Conservation (phyloP, 2,113 vertebrate species). For the Psittacula cyanocephala region DNA sequence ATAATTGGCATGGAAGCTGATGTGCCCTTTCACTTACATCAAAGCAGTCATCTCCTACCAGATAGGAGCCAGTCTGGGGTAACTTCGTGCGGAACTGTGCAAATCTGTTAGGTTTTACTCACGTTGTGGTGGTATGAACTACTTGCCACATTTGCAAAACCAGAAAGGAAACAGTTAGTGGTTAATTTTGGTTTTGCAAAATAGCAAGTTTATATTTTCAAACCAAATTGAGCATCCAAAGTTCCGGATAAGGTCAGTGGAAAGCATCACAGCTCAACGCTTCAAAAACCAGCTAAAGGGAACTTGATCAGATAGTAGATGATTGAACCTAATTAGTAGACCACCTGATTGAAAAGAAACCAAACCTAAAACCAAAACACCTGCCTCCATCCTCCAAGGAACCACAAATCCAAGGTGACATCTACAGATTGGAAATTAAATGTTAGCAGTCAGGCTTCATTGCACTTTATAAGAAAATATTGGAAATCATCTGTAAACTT, state of each 20-base stretch:
- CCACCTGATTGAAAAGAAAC: not conserved
- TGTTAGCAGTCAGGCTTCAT: not conserved
- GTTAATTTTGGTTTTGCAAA: not conserved
- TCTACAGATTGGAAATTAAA: not conserved
- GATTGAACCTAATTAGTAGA: not conserved
- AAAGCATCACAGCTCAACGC: not conserved
- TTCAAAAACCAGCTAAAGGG: not conserved
- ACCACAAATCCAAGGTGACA: not conserved
- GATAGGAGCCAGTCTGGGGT: not conserved
- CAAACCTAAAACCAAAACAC: not conserved
- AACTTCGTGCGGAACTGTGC: not conserved
- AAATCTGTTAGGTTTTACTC: not conserved
- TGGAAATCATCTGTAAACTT: not conserved
- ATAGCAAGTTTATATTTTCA: not conserved
- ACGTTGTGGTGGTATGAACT: not conserved
- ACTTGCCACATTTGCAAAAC: not conserved
- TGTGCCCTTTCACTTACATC: not conserved
- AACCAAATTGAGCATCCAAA: not conserved
- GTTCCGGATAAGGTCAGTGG: not conserved
- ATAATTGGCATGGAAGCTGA: not conserved
- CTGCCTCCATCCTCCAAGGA: not conserved
- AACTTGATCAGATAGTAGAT: not conserved
- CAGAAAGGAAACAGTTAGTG: not conserved
- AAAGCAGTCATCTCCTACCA: not conserved
- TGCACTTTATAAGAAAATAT: not conserved